Percentiles rank a stretch among this genome's conserved stretches.
phyloP scores from a whole-genome alignment of 2,888 invertebrate species.

The Spatulosminthurus flaviceps region DNA sequence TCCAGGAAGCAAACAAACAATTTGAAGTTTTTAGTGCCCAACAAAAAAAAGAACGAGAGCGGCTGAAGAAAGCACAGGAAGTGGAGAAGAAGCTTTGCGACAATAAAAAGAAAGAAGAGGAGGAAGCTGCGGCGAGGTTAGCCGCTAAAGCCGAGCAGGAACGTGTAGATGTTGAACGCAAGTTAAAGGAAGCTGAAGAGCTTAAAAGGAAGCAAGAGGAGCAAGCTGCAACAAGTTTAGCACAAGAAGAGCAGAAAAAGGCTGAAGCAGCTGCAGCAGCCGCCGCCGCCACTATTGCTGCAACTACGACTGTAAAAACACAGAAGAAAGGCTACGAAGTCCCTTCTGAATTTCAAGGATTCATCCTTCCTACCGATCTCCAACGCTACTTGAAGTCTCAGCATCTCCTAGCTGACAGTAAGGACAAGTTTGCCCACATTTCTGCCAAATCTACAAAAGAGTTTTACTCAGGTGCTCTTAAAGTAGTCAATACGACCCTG shows the following conservation, averaged over 20 bases:
- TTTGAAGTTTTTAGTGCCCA: constrained; percentile 18
- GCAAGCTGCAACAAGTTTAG: not conserved
- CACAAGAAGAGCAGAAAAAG: constrained; percentile 37
- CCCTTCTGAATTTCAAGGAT: constrained; percentile 54
- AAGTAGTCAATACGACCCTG: constrained; percentile 60
- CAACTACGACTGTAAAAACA: not conserved
- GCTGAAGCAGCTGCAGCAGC: constrained; percentile 24
- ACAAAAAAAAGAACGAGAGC: constrained; percentile 30
- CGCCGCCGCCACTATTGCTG: not conserved
- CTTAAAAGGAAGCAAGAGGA: constrained; percentile 31
- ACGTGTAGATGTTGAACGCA: not conserved
- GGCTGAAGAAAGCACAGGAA: constrained; percentile 3
- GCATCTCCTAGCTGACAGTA: constrained; percentile 51
- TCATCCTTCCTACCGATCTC: constrained; percentile 54
- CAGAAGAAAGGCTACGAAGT: constrained; percentile 36
- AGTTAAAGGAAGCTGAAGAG: constrained; percentile 27
- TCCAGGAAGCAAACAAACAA: constrained; percentile 32
- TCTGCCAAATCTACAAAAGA: constrained; percentile 51
- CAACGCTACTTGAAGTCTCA: constrained; percentile 53
- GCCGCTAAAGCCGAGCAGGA: constrained; percentile 27
- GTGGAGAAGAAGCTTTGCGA: not conserved
- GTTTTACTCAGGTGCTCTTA: constrained; percentile 58
- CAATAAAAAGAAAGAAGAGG: constrained; percentile 26
- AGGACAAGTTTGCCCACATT: constrained; percentile 54
- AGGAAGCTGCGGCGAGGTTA: constrained; percentile 18